Evolutionary conservation across 1,140 invertebrate species (phyloP).

Genomic region (Drosophila ironensis): DNA sequence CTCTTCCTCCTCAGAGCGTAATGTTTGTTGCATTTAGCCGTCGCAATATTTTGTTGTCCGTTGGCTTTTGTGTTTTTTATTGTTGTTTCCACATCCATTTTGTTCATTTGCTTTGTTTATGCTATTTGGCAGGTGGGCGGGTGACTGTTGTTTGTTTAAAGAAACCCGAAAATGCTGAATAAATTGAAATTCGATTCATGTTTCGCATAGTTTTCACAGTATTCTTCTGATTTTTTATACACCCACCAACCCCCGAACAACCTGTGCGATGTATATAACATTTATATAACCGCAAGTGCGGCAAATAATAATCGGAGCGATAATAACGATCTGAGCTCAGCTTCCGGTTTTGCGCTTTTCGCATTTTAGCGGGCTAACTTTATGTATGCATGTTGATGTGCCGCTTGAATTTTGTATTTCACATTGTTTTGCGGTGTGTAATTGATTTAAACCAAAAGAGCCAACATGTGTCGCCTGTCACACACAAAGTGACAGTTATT

Average conservation of each 20-base stretch:
- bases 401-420: background rate
- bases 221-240: background rate
- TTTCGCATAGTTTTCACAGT: slow-evolving; percentile 45
- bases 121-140: slow-evolving; percentile 62
- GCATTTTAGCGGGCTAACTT: slow-evolving; percentile 23
- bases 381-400: slow-evolving; percentile 29
- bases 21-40: slow-evolving; percentile 59
- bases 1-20: slow-evolving; percentile 16
- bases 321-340: slow-evolving; percentile 52
- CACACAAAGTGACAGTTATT: slow-evolving; percentile 49
- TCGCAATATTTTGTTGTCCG: slow-evolving; percentile 23
- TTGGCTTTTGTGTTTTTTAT: slow-evolving; percentile 21
- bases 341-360: slow-evolving; percentile 66
- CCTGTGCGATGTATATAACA: background rate
- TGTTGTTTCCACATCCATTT: slow-evolving; percentile 24
- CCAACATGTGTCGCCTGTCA: slow-evolving; percentile 64
- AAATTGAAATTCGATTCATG: slow-evolving; percentile 56
- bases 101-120: slow-evolving; percentile 50
- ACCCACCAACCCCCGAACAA: slow-evolving; percentile 1
- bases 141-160: slow-evolving; percentile 58
- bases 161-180: slow-evolving; percentile 48
- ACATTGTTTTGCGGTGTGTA: slow-evolving; percentile 50
- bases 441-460: slow-evolving; percentile 69
- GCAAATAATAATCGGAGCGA: slow-evolving; percentile 34
- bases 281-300: slow-evolving; percentile 60